Percentiles rank a stretch among this genome's conserved stretches.
Conservation (phyloP, 1,140 invertebrate genomes). For the Zelostemma sp. region DNA sequence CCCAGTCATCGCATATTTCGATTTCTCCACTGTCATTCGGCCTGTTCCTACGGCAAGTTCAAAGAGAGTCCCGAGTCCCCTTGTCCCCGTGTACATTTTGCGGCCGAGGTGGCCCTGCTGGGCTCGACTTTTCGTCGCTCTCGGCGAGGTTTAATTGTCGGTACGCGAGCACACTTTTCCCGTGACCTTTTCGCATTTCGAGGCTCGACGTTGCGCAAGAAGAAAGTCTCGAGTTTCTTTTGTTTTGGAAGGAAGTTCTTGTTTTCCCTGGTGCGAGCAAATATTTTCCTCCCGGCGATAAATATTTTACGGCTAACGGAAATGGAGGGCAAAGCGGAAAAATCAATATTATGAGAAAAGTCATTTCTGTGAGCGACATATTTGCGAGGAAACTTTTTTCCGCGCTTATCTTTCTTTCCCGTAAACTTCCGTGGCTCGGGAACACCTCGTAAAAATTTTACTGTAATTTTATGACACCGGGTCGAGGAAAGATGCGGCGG, state of each 20-base stretch:
- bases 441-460: constrained; percentile 25
- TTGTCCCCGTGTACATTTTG: constrained; percentile 16
- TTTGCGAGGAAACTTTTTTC: not conserved
- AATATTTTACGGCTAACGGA: not conserved
- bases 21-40: constrained; percentile 61
- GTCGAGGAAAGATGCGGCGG: not conserved
- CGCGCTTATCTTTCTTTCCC: no score
- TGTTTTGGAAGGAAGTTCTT: no score
- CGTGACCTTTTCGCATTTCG: no score
- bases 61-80: constrained; percentile 41
- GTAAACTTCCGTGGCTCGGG: constrained; percentile 10
- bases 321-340: not conserved
- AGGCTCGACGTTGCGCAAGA: no score
- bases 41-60: constrained; percentile 52
- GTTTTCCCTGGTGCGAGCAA: not conserved
- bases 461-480: constrained; percentile 20
- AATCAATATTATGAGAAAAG: not conserved
- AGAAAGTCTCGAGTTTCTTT: no score
- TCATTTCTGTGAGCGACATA: not conserved
- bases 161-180: no score
- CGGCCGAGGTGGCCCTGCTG: constrained; percentile 10
- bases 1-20: constrained; percentile 65
- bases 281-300: no score
- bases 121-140: constrained; percentile 30
- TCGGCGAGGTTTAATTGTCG: not conserved